phyloP scores from a whole-genome alignment of 1,140 invertebrate genomes.

The Cydia amplana region DNA sequence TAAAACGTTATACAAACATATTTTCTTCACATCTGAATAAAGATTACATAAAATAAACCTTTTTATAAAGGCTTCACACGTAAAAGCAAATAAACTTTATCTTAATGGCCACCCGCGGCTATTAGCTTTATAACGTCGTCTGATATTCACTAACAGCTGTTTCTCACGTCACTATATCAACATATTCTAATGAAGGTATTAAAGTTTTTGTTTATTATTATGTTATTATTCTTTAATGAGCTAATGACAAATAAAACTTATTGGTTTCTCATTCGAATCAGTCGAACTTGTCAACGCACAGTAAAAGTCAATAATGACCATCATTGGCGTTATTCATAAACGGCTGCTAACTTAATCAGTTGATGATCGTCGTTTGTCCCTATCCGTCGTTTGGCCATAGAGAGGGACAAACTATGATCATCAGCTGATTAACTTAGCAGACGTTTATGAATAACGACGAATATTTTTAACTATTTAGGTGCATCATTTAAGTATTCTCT shows the following conservation, averaged over 20 bases:
- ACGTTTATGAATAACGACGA: too few species aligned
- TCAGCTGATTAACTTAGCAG: too few species aligned
- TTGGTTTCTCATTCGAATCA: neutral
- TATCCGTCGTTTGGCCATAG: too few species aligned
- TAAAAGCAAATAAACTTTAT: constrained; percentile 16
- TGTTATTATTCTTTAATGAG: constrained; percentile 12
- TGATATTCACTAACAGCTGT: constrained; percentile 12
- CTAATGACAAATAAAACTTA: neutral
- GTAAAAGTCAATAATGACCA: too few species aligned
- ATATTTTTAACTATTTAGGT: too few species aligned
- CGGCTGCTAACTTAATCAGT: too few species aligned
- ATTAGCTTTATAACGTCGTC: neutral
- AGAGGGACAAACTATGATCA: too few species aligned
- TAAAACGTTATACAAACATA: neutral
- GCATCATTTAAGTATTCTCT: too few species aligned
- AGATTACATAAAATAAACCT: constrained; percentile 17
- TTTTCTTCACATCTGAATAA: constrained; percentile 10
- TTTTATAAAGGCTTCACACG: constrained; percentile 19
- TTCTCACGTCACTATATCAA: constrained; percentile 17
- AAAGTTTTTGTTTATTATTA: constrained; percentile 14
- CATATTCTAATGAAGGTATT: constrained; percentile 7
- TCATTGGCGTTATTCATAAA: too few species aligned
- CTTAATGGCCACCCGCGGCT: neutral
- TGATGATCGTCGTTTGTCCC: too few species aligned
- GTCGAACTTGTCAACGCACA: too few species aligned